Evolutionary conservation across 2,888 invertebrate genomes (phyloP).

Genomic region (Caenorhabditis panamensis): DNA sequence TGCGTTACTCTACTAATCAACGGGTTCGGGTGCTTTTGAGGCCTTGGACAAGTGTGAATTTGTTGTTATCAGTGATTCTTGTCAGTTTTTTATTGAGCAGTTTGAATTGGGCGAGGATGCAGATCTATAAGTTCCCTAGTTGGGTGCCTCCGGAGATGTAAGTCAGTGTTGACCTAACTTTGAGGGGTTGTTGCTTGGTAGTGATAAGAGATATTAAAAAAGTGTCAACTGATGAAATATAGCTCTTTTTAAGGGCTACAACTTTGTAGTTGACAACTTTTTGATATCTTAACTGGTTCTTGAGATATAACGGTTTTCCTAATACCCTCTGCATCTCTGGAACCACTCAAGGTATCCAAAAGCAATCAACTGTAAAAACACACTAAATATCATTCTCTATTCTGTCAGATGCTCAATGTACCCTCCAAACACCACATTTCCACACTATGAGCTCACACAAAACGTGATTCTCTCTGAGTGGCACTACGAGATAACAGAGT

Average conservation of each 20-base stretch:
- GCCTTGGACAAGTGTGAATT: background rate
- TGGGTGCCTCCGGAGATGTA: background rate
- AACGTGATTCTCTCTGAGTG: background rate
- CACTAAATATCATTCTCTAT: background rate
- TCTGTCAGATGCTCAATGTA: background rate
- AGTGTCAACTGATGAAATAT: too few relatives aligned
- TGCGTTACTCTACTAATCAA: background rate
- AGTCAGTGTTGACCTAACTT: background rate
- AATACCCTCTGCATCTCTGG: too few relatives aligned
- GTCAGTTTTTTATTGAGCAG: background rate
- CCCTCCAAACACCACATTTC: background rate
- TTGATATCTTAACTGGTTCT: too few relatives aligned
- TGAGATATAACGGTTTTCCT: background rate
- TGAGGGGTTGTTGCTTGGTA: too few relatives aligned
- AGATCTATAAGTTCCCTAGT: background rate
- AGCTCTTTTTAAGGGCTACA: too few relatives aligned
- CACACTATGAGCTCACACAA: background rate
- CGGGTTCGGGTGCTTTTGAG: background rate
- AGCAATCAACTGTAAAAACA: background rate
- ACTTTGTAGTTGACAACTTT: too few relatives aligned
- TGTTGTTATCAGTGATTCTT: background rate
- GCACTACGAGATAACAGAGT: background rate
- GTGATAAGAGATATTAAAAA: background rate
- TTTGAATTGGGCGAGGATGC: background rate
- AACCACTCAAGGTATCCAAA: too few relatives aligned